phyloP scores from a whole-genome alignment of 2,888 invertebrate species.

The Lepas anatifera region DNA sequence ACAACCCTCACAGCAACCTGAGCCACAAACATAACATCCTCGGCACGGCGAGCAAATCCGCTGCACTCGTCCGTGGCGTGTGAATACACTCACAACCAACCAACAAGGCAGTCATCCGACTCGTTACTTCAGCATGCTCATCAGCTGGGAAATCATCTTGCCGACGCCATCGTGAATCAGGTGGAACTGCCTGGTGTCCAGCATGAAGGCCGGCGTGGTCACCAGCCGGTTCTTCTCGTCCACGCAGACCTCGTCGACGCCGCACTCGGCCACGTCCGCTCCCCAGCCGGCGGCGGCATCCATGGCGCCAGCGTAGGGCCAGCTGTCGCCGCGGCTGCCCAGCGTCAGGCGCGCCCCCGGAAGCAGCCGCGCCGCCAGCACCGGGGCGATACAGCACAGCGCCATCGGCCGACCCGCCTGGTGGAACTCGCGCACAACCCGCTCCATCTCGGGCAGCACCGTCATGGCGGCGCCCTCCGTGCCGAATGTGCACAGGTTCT shows the following conservation, averaged over 20 bases:
- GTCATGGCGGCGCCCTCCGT: slow-evolving; percentile 36
- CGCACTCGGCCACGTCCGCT: slow-evolving; percentile 34
- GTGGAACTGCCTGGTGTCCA: slow-evolving; percentile 36
- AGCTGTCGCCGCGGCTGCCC: slow-evolving; percentile 26
- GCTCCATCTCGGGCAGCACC: slow-evolving; percentile 37
- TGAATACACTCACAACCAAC: no score
- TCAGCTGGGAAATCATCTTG: slow-evolving; percentile 35
- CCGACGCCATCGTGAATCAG: slow-evolving; percentile 43
- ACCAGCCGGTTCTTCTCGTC: slow-evolving; percentile 40
- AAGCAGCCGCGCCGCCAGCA: slow-evolving; percentile 38
- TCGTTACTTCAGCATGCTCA: slow-evolving; percentile 25
- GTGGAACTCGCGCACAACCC: slow-evolving; percentile 40
- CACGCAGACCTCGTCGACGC: slow-evolving; percentile 36
- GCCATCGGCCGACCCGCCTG: slow-evolving; percentile 41
- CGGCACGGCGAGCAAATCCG: no score
- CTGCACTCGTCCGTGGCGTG: no score
- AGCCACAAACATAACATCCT: no score
- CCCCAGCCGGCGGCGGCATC: slow-evolving; percentile 39
- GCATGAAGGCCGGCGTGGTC: slow-evolving; percentile 46
- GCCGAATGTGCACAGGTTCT: slow-evolving; percentile 44
- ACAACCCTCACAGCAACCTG: no score
- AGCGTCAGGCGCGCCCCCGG: slow-evolving; percentile 23
- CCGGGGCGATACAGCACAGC: slow-evolving; percentile 42
- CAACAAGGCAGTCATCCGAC: no score
- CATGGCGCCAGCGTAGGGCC: slow-evolving; percentile 41